Evolutionary conservation across 1,140 invertebrate species (phyloP), one percentile per base, ranked within the genome.

Genomic region (Drosophila tropicalis): DNA sequence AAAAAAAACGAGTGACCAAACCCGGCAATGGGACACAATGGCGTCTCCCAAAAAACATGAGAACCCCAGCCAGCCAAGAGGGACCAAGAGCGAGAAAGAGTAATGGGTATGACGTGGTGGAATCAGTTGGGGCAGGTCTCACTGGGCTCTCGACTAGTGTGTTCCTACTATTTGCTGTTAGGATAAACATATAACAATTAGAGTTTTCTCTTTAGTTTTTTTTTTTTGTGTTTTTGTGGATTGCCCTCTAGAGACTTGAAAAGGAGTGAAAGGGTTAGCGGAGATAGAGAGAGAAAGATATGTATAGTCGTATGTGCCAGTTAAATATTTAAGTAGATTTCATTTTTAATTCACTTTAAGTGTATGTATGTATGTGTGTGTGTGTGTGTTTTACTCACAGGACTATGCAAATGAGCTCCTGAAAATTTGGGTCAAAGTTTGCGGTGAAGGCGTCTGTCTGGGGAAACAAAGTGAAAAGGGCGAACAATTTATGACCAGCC

Each of bases 171-270:
- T 74, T 82, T 83, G 72, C 76, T 62, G 57, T 86, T 63, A 72
- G 79, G 57, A 82, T 82, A 70, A 85, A 86, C 82, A 82, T 86
- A 82, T 79, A 86, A 87, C 83, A 86, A 86, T 86, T 87, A 86
- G 79, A 86, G 83, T 65, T 41, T 63, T 56, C 66, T 60, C n/a
- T 44, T 36, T 40, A 54, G 39, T 17, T 32, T 55, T 32, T 54
- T 56, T 55, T 9, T 32, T 32, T 34, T 62, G 47, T 68, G 65
- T 63, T 54, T 44, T 76, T 66, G 58, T 55, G 73, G 72, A 76
- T 76, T 76, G 72, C 72, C 54, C 72, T 60, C 69, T 73, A 65
- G 72, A 66, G 54, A 40, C 56, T 32, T 19, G 39, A 2, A 5
- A 10, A n/a, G 47, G n/a, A 34, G 17, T 36, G 62, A 12, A 22